These are phyloP conservation scores for Tapirus terrestris DNA, from an alignment of 2,113 vertebrate genomes.

Conservation along the genomic window DNA sequence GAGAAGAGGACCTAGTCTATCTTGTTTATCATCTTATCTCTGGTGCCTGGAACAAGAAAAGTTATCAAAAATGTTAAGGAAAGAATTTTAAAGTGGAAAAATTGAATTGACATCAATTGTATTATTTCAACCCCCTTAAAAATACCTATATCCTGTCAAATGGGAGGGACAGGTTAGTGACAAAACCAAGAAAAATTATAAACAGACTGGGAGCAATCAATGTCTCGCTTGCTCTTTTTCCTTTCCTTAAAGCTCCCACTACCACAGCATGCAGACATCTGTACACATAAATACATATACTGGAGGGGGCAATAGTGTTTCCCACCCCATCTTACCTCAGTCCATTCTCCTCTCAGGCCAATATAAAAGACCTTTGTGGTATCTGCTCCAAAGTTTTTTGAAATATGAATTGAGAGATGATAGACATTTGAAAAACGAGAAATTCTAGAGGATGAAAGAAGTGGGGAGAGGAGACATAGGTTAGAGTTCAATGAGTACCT, in stretches of 20 bases:
- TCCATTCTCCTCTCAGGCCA: constrained; percentile 95
- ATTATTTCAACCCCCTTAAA: constrained; percentile 42
- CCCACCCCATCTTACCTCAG: constrained; percentile 88
- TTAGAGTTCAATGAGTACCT: background rate
- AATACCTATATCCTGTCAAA: background rate
- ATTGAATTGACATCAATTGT: background rate
- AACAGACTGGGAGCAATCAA: background rate
- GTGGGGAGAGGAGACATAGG: background rate
- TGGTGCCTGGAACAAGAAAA: background rate
- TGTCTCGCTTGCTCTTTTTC: background rate
- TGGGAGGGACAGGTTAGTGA: background rate
- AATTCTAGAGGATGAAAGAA: constrained; percentile 87
- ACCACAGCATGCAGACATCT: background rate
- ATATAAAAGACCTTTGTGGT: constrained; percentile 95
- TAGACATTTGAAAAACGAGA: constrained; percentile 95
- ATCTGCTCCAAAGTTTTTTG: constrained; percentile 96
- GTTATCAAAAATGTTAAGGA: background rate
- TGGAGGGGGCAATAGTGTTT: background rate
- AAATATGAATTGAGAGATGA: constrained; percentile 97
- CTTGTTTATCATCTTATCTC: background rate
- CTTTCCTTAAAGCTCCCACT: background rate
- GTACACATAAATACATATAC: background rate
- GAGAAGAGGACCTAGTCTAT: background rate
- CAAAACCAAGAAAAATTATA: constrained; percentile 24
- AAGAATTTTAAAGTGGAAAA: constrained; percentile 28